Base-by-base conservation (phyloP, 1,140 invertebrate genomes). In the Caenorhabditis latens region DNA sequence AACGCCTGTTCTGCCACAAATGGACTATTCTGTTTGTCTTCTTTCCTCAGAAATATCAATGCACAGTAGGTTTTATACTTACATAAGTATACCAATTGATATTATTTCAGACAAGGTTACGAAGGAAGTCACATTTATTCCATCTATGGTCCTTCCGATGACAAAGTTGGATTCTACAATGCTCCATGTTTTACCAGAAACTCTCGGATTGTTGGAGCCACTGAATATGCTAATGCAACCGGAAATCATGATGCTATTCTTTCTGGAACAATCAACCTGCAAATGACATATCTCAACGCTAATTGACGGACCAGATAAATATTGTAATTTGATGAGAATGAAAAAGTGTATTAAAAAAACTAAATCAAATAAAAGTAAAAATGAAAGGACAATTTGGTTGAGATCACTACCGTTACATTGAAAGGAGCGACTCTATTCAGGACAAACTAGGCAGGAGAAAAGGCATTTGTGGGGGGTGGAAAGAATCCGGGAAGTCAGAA, bases 111-210 rank as follows among this genome's bases (percentile, higher is more conserved):
- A 24, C 24, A 71, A 13, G 24, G 57, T 9, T 89, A 89, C 67
- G 88, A 90, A 57, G 55, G 88, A 14, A 48, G 53, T 13, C 58
- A 86, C 32, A 53, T 90, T 43, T 87, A 48, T 63, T 84, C 84
- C 8, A 89, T 90, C 53, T 91, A 82, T 11, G 61, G 84, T 19
- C 46, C 55, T 24, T 40, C 67, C 13, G 86, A 88, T 16, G 67
- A 91, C 58, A 83, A 88, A 67, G 83, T 86, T 6, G 67, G 87
- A 61, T 86, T 58, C 85, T 86, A 84, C 11, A 86, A 86, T 6
- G 0, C 42, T 7, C 50, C 50, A 3, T 86, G 85, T 65, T 83
- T 83, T 13, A 21, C 86, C n/a, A 14, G 42, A 21, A 57, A 40
- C 48, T 86, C 85, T 19, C 67, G 16, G 11, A 86, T 86, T 19